These are phyloP conservation scores for Corythaeola cristata DNA, from an alignment of 2,113 vertebrate genomes.

Conservation along the genomic window DNA sequence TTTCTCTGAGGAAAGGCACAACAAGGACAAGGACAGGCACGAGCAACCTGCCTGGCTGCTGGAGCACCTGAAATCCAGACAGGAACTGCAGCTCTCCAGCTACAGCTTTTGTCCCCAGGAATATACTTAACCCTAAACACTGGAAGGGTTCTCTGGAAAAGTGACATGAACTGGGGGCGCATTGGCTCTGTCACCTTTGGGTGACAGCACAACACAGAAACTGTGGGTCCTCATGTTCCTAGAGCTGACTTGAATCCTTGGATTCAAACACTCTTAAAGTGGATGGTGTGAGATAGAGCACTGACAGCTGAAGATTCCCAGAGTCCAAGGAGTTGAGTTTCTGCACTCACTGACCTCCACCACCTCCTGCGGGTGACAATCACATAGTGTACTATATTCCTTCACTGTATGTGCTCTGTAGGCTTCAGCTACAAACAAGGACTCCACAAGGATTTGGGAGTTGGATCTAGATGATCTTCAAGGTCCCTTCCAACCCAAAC, in stretches of 20 bases:
- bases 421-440: not conserved
- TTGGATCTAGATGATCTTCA: no score
- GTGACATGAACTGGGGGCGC: fast-evolving
- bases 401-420: not conserved
- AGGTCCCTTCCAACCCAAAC: no score
- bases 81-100: not conserved
- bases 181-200: not conserved
- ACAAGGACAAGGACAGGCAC: not conserved
- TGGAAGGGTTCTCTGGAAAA: not conserved
- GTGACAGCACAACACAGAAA: not conserved
- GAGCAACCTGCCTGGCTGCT: not conserved
- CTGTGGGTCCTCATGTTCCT: not conserved
- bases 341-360: not conserved
- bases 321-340: not conserved
- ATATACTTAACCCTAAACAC: not conserved
- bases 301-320: not conserved
- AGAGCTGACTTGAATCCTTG: not conserved
- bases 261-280: not conserved
- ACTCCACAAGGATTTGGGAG: no score
- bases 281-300: not conserved
- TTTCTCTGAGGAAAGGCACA: not conserved
- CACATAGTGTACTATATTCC: fast-evolving
- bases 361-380: not conserved
- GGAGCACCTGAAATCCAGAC: not conserved
- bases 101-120: not conserved